Percentiles rank a stretch among this genome's conserved stretches.
Conservation (phyloP, 2,888 invertebrate genomes). For the Alviniconcha strummeri region DNA sequence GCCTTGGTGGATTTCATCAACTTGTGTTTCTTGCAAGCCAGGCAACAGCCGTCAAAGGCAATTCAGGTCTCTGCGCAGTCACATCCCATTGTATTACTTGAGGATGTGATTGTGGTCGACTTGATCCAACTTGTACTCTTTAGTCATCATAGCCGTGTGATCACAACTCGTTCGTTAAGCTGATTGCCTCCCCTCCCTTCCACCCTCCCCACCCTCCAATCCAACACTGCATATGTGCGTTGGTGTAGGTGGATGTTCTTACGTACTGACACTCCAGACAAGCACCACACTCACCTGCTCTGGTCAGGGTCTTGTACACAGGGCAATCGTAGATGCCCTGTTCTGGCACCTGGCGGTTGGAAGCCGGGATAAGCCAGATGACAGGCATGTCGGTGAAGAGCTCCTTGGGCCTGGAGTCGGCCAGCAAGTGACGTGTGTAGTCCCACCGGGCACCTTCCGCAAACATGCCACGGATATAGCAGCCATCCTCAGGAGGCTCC, state of each 20-base stretch:
- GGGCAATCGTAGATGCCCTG: conserved; percentile 78
- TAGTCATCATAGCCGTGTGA: not conserved
- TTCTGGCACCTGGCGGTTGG: conserved; percentile 77
- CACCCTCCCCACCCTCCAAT: too few relatives aligned
- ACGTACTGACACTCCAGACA: too few relatives aligned
- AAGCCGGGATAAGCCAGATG: conserved; percentile 82
- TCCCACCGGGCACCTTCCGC: conserved; percentile 73
- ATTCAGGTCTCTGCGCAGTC: too few relatives aligned
- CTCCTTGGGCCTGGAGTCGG: conserved; percentile 73
- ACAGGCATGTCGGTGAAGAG: conserved; percentile 80
- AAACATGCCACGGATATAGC: conserved; percentile 73
- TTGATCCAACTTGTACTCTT: too few relatives aligned
- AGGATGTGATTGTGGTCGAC: too few relatives aligned
- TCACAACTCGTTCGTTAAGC: not conserved
- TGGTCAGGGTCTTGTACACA: conserved; percentile 80
- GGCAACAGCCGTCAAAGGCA: too few relatives aligned
- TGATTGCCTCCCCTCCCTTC: too few relatives aligned
- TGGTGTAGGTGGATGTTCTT: too few relatives aligned
- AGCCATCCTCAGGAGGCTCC: conserved; percentile 70
- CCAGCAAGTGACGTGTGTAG: conserved; percentile 52
- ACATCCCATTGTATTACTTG: too few relatives aligned
- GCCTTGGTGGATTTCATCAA: too few relatives aligned
- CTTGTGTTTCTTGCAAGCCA: too few relatives aligned
- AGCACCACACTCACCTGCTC: conserved; percentile 73
- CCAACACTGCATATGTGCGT: too few relatives aligned